Base-by-base conservation (phyloP, 2,113 vertebrate species). In the Aythya baeri region DNA sequence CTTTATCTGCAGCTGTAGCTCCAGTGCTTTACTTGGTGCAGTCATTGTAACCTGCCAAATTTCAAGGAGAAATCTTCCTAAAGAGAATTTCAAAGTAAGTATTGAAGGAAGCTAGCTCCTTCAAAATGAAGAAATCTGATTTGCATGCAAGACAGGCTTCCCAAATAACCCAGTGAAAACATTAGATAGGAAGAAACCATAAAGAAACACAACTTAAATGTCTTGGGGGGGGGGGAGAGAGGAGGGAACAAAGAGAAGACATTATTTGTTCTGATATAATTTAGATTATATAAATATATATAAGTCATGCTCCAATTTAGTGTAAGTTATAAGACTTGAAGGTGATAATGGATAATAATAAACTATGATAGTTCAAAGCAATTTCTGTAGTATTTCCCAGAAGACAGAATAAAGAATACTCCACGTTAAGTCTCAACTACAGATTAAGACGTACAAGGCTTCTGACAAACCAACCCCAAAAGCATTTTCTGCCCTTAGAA, bases 1-100 rank as follows among this genome's bases (percentile, higher is more conserved):
- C 49, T 98, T 98, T 96, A 99, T 98, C 96, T 99, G 99, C 65
- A 99, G 92, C 96, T 99, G 99, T 57, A 99, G 92, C 81, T 99
- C 99, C 59, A 99, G 11, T 0, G 98, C 97, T 98, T 99, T 99
- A 96, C 93, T 99, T 80, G 97, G 98, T 34, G 96, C 95, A 50
- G 98, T 98, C 99, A 99, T 99, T 57, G 78, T 95, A 72, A 62
- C 7, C 93, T 95, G 80, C 9, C 65, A 86, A 82, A 86, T 83
- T 96, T 43, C 29, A 70, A 86, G 46, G 70, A 44, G 85, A 29
- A 68, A 95, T 22, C 12, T 25, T 63, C 86, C 54, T 89, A 21
- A 76, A 34, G 76, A 75, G 9, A 93, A 96, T 21, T 15, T 71
- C 31, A 17, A 74, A 59, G 9, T 27, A 89, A 0, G 4, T 9